phyloP scores from a whole-genome alignment of 2,113 vertebrate genomes.

The rabbit (Oryctolagus cuniculus) region DNA sequence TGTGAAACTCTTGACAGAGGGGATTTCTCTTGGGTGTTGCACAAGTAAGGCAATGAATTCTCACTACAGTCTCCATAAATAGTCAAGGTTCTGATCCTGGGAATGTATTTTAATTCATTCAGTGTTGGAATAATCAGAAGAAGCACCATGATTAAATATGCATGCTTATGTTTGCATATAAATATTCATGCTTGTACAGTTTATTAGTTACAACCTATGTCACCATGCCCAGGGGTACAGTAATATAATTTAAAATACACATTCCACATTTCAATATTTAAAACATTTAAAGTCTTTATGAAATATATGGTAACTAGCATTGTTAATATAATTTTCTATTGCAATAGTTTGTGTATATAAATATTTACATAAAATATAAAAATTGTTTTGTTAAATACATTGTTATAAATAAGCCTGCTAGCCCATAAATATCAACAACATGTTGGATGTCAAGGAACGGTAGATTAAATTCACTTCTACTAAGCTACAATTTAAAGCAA shows the following conservation, averaged over 20 bases:
- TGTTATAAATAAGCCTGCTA: not conserved
- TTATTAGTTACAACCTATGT: constrained; percentile 58
- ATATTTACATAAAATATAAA: constrained; percentile 23
- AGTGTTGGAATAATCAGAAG: constrained; percentile 19
- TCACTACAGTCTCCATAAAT: not conserved
- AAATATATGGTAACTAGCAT: constrained; percentile 53
- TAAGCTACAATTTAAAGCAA: not conserved
- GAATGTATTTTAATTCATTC: not conserved
- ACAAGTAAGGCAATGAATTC: constrained; percentile 31
- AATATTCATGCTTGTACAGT: constrained; percentile 72
- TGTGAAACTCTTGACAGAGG: constrained; percentile 37
- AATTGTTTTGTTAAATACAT: not conserved
- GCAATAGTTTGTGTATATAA: not conserved
- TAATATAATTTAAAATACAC: constrained; percentile 66
- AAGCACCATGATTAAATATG: constrained; percentile 52
- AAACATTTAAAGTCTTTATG: constrained; percentile 53
- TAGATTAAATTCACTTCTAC: not conserved
- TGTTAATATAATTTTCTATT: constrained; percentile 15
- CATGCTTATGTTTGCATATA: constrained; percentile 49
- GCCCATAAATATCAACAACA: not conserved
- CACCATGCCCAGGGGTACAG: constrained; percentile 33
- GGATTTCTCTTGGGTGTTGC: not conserved
- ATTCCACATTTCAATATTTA: constrained; percentile 54
- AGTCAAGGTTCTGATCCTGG: not conserved
- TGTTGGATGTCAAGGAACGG: not conserved